These are phyloP conservation scores for Rhogogaster chlorosoma DNA, from an alignment of 2,888 invertebrate species.

Conservation along the genomic window DNA sequence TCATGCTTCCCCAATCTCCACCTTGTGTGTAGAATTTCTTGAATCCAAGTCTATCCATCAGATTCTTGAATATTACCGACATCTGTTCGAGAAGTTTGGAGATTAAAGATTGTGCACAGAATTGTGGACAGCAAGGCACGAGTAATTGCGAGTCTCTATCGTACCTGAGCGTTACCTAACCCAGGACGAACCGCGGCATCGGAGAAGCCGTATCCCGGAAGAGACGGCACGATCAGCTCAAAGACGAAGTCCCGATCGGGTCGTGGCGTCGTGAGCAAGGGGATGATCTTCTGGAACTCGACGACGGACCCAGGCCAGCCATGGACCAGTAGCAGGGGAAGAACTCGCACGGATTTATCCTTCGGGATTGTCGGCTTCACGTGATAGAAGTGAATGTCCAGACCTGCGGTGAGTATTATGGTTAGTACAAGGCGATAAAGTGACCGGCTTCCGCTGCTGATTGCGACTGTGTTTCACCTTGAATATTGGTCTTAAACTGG, in stretches of 20 bases:
- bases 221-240: slow-evolving; percentile 84
- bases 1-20: slow-evolving; percentile 83
- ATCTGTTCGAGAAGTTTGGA: slow-evolving; percentile 67
- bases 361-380: slow-evolving; percentile 80
- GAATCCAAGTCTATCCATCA: slow-evolving; percentile 81
- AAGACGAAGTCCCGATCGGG: slow-evolving; percentile 82
- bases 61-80: slow-evolving; percentile 77
- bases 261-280: slow-evolving; percentile 81
- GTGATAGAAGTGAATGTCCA: slow-evolving; percentile 88
- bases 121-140: neutral
- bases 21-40: slow-evolving; percentile 81
- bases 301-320: slow-evolving; percentile 93
- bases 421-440: neutral
- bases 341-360: slow-evolving; percentile 76
- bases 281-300: slow-evolving; percentile 89
- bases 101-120: slow-evolving; percentile 55
- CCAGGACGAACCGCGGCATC: slow-evolving; percentile 80
- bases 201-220: slow-evolving; percentile 87
- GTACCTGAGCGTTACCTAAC: slow-evolving; percentile 69
- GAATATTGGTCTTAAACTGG: slow-evolving; percentile 88
- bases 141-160: neutral
- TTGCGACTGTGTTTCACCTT: slow-evolving; percentile 78
- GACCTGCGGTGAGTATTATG: slow-evolving; percentile 72
- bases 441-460: neutral
- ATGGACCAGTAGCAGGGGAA: slow-evolving; percentile 87